Conservation (phyloP, 2,888 invertebrate genomes). For the Agrilus cyanescens region DNA sequence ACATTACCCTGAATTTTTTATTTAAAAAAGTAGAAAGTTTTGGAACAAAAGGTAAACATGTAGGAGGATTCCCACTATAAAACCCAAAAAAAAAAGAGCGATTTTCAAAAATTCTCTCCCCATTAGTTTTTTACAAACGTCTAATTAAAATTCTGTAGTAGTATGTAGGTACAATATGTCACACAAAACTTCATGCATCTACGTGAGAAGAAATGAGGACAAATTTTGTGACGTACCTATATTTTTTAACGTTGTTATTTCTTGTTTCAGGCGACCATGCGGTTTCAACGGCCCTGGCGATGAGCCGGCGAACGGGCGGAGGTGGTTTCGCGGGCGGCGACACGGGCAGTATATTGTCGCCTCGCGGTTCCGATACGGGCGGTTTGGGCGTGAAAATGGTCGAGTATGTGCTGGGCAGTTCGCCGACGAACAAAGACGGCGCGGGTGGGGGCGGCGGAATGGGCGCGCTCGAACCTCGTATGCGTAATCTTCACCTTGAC, state of each 20-base stretch:
- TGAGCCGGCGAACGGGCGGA: slow-evolving; percentile 50
- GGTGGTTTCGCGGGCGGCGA: slow-evolving; percentile 47
- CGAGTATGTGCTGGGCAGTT: slow-evolving; percentile 91
- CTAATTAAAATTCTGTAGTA: too few species aligned
- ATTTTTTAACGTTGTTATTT: slow-evolving; percentile 7
- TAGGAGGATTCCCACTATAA: too few species aligned
- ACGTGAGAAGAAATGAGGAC: too few species aligned
- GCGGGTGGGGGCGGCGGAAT: slow-evolving; percentile 31
- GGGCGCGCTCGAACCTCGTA: slow-evolving; percentile 48
- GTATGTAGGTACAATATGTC: too few species aligned
- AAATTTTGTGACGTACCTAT: too few species aligned
- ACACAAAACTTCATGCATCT: too few species aligned
- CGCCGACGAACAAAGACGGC: slow-evolving; percentile 68
- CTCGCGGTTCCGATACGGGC: slow-evolving; percentile 69
- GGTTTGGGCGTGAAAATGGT: slow-evolving; percentile 97
- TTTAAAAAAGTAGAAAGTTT: too few species aligned
- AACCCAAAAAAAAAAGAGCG: too few species aligned
- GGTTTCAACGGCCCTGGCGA: slow-evolving; percentile 59
- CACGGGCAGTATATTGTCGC: slow-evolving; percentile 53
- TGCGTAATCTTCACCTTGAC: slow-evolving; percentile 51
- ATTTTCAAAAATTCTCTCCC: too few species aligned
- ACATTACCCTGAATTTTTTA: too few species aligned
- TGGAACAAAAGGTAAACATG: too few species aligned
- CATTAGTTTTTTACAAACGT: too few species aligned
- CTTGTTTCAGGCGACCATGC: slow-evolving; percentile 46